phyloP scores from a whole-genome alignment of 2,113 vertebrate species.

The Calidris pygmaea region DNA sequence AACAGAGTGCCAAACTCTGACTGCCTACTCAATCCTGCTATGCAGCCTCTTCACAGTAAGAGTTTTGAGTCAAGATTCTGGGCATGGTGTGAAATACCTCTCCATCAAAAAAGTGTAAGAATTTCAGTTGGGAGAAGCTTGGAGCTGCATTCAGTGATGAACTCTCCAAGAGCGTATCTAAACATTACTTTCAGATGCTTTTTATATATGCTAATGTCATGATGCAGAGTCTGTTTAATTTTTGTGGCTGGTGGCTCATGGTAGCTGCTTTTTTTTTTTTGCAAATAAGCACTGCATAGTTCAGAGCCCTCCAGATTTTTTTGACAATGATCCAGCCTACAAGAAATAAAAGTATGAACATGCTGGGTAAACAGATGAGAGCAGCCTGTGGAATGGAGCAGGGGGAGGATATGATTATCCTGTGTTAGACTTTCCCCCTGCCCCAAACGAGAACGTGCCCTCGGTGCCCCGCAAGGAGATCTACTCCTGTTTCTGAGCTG shows the following conservation, averaged over 20 bases:
- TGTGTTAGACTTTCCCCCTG: not conserved
- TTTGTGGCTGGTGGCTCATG: not conserved
- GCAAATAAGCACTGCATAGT: not conserved
- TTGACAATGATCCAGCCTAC: not conserved
- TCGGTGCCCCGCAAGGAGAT: not conserved
- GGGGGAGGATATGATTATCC: not conserved
- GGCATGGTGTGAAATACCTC: not conserved
- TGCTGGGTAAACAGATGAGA: not conserved
- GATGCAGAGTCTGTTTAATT: rapidly evolving
- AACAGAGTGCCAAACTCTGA: not conserved
- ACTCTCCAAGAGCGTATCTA: not conserved
- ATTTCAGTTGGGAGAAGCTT: not conserved
- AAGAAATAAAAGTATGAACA: not conserved
- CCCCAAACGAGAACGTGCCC: not conserved
- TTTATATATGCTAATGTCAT: not conserved
- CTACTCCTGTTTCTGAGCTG: not conserved
- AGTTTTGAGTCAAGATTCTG: not conserved
- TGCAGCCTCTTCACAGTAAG: not conserved
- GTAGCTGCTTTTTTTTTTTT: not conserved
- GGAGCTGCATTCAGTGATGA: not conserved
- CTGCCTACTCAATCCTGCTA: not conserved
- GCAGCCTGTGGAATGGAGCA: not conserved
- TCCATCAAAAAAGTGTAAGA: not conserved
- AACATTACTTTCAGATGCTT: not conserved
- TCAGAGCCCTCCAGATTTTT: not conserved